Base-by-base conservation (phyloP, 92 coral and sea anemone species). In the Montipora capitata region DNA sequence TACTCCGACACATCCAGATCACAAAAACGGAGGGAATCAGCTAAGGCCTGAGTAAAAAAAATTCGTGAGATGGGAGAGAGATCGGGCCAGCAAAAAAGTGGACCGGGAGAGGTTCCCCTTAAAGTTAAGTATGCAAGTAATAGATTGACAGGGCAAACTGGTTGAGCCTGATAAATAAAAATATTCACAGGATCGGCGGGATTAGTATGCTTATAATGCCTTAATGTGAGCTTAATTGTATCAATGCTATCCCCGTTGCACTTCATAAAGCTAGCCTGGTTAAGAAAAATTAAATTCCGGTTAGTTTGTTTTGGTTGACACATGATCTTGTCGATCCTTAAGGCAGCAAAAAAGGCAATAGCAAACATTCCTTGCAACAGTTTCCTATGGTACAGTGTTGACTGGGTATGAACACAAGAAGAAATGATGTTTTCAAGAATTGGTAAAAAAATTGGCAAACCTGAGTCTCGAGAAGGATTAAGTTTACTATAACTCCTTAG, bases 361-460 rank as follows among this genome's bases (percentile, higher is more conserved):
- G 78, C 51, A 51, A 72, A 71, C 91, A 87, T 79, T 8, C 86
- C 91, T 20, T 87, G 72, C 40, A 79, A 16, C 27, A 87, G 44
- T 43, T 54, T 39, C 35, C 35, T n/a, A 58, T 16, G 18, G 61
- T 79, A 79, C 20, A 38, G 18, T 2, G 72, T 18, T 38, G 76
- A 70, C 40, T 42, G 9, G 1, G 75, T 87, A 40, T 79, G 81
- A 6, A 57, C 39, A 73, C 59, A 87, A 15, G 91, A 79, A 10
- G 17, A 18, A 15, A 87, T 38, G 2, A 84, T 58, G 1, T 79
- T 56, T 40, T 85, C 76, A 8, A 84, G 79, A 14, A 85, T 38
- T 4, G 92, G 94, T 16, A 91, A 71, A 14, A 90, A 82, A 39
- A 84, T 83, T 8, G 92, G 95, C 1, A 92, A 69, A 0, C 95